A percentile compares a stretch with the other conserved stretches of the same genome.
phyloP scores from a whole-genome alignment of 2,113 vertebrate genomes.

The Etia nguti region DNA sequence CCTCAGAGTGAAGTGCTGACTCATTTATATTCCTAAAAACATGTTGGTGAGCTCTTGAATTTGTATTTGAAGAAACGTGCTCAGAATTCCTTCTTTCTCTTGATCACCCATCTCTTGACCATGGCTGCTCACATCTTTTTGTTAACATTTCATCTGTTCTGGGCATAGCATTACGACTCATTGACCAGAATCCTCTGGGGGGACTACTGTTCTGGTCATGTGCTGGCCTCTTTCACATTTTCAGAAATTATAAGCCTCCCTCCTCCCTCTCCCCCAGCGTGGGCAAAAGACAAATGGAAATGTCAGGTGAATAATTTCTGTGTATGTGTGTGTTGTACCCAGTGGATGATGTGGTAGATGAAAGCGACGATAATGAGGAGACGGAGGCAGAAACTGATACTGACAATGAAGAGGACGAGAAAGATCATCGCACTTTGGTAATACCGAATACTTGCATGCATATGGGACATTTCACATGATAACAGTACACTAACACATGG shows the following conservation, averaged over 20 bases:
- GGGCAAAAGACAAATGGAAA: background rate
- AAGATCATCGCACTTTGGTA: slow-evolving; percentile 71
- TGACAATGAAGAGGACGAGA: slow-evolving; percentile 87
- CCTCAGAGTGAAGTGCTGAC: background rate
- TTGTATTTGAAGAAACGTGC: background rate
- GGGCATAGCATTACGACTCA: background rate
- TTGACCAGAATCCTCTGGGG: background rate
- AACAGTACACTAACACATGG: background rate
- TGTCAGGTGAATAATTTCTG: background rate
- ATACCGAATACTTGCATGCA: background rate
- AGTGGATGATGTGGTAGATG: slow-evolving; percentile 98
- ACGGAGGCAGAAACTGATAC: slow-evolving; percentile 83
- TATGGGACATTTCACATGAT: background rate
- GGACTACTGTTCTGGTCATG: background rate
- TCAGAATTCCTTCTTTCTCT: background rate
- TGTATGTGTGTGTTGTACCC: slow-evolving; percentile 33
- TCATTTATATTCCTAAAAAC: background rate
- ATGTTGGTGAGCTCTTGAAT: background rate
- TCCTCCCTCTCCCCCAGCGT: background rate
- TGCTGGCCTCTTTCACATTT: background rate
- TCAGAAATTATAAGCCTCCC: background rate
- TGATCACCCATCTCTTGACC: slow-evolving; percentile 14
- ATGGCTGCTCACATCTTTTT: slow-evolving; percentile 26
- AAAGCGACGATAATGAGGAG: slow-evolving; percentile 94
- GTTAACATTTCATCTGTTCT: slow-evolving; percentile 9